Percentiles rank a stretch among this genome's conserved stretches.
These are phyloP conservation scores for Microtus pennsylvanicus DNA, from an alignment of 2,113 vertebrate genomes.

Conservation along the genomic window DNA sequence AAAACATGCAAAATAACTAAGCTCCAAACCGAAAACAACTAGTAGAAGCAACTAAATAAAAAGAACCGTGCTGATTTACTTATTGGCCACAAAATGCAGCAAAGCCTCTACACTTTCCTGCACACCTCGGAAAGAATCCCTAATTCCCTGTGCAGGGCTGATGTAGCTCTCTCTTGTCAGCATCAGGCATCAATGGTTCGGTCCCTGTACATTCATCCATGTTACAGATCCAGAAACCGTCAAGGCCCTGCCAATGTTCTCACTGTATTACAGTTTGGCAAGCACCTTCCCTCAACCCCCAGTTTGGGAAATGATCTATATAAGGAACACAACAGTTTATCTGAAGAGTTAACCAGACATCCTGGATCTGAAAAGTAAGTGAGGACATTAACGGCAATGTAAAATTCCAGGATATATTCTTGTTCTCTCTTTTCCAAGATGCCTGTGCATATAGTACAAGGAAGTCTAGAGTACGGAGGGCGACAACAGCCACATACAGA, in stretches of 20 bases:
- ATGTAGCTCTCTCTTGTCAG: conserved; percentile 21
- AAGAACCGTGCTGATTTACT: conserved; percentile 52
- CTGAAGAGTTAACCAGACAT: background rate
- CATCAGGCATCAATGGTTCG: background rate
- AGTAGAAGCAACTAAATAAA: conserved; percentile 59
- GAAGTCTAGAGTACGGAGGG: conserved; percentile 32
- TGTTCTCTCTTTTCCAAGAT: background rate
- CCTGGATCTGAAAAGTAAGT: background rate
- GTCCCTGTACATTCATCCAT: background rate
- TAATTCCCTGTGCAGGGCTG: background rate
- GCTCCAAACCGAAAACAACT: conserved; percentile 41
- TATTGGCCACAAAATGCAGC: conserved; percentile 32
- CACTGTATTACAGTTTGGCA: conserved; percentile 7
- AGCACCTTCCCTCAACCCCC: background rate
- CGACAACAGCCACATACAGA: background rate
- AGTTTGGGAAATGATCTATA: background rate
- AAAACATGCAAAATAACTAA: conserved; percentile 62
- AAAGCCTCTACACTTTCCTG: background rate
- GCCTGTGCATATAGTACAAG: background rate
- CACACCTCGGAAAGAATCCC: conserved; percentile 15
- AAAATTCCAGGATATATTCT: background rate
- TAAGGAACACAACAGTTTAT: conserved; percentile 47
- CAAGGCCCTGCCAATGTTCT: conserved; percentile 16
- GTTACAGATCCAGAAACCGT: conserved; percentile 44
- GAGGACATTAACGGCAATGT: background rate